Evolutionary conservation across 2,113 vertebrate species (phyloP).

Genomic region (Pseudopipra pipra): DNA sequence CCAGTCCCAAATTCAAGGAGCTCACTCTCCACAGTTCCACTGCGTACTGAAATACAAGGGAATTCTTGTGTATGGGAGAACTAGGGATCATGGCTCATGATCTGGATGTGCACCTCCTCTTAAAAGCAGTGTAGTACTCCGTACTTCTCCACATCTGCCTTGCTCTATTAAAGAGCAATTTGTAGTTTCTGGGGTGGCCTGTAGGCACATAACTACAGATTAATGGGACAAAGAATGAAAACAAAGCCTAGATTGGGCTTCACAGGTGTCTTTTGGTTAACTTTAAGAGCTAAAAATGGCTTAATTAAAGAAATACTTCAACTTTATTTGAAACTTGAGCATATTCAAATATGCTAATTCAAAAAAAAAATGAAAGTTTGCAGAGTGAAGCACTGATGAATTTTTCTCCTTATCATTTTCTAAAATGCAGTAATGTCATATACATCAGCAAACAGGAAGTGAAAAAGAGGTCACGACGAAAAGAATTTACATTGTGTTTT

Average conservation of each 20-base stretch:
- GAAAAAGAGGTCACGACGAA: constrained; percentile 22
- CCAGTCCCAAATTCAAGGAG: not conserved
- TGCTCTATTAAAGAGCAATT: not conserved
- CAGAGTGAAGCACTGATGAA: constrained; percentile 4
- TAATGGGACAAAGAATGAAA: not conserved
- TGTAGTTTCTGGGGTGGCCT: not conserved
- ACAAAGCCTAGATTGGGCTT: not conserved
- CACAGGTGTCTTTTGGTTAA: not conserved
- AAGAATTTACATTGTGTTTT: constrained; percentile 48
- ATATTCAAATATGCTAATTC: constrained; percentile 24
- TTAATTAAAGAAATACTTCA: constrained; percentile 58
- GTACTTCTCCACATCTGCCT: not conserved
- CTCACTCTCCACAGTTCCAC: not conserved
- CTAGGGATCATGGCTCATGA: not conserved
- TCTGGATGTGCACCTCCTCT: not conserved
- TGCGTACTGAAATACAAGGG: not conserved
- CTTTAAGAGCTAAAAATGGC: not conserved
- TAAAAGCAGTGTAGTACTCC: not conserved
- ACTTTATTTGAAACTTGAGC: constrained; percentile 50
- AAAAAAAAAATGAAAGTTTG: constrained; percentile 21
- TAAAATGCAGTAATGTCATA: constrained; percentile 60
- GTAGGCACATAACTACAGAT: not conserved
- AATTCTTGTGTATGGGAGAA: not conserved
- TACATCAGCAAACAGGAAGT: constrained; percentile 69
- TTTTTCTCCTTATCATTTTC: constrained; percentile 27